Conservation (phyloP, 2,113 vertebrate genomes). For the Carlito syrichta region DNA sequence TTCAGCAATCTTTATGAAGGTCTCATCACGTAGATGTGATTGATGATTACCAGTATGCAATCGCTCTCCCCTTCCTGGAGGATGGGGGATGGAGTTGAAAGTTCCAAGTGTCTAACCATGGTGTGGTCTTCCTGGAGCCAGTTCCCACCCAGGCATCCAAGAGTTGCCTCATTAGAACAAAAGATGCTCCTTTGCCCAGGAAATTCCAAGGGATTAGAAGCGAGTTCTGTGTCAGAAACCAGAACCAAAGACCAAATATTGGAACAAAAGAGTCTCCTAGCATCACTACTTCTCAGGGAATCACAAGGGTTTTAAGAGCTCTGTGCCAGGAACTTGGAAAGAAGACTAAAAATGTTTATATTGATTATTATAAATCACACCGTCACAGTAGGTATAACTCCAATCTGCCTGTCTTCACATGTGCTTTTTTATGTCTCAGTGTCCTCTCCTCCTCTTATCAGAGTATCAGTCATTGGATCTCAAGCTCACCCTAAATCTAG, state of each 20-base stretch:
- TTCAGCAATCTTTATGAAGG: not conserved
- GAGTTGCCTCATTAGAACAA: not conserved
- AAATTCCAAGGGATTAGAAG: not conserved
- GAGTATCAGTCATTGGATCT: not conserved
- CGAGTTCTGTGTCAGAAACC: not conserved
- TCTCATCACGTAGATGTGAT: not conserved
- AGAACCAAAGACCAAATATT: not conserved
- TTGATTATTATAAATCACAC: not conserved
- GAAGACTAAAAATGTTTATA: not conserved
- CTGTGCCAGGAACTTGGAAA: not conserved
- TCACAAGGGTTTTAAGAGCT: not conserved
- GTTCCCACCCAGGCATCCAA: not conserved
- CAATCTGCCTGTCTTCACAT: not conserved
- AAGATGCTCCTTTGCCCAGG: not conserved
- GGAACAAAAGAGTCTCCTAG: not conserved
- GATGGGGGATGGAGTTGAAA: not conserved
- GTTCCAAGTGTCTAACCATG: not conserved
- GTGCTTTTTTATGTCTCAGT: not conserved
- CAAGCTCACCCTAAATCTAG: not conserved
- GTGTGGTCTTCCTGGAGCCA: not conserved
- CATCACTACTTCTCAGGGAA: not conserved
- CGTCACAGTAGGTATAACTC: no score
- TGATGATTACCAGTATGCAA: not conserved
- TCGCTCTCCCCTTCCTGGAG: not conserved
- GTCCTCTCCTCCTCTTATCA: not conserved